phyloP scores from a whole-genome alignment of 92 coral and sea anemone genomes.

The Phenganax marumi region DNA sequence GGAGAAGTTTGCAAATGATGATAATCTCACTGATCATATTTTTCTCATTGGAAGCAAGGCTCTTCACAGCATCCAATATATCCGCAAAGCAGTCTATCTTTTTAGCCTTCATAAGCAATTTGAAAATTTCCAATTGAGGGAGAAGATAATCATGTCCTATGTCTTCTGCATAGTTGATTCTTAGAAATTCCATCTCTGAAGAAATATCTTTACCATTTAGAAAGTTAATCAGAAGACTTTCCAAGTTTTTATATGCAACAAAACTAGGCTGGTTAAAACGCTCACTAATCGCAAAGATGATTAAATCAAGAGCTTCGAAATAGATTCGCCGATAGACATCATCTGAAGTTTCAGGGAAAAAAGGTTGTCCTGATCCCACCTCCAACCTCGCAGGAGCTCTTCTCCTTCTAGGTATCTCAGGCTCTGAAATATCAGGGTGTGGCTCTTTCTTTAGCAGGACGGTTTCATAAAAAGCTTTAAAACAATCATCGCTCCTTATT shows the following conservation, averaged over 20 bases:
- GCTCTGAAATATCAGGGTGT: conserved; percentile 57
- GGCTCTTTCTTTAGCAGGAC: conserved; percentile 45
- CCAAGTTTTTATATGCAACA: conserved; percentile 52
- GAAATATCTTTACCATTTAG: conserved; percentile 57
- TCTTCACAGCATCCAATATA: conserved; percentile 47
- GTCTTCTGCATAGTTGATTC: conserved; percentile 56
- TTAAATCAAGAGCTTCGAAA: conserved; percentile 65
- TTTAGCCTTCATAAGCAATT: conserved; percentile 53
- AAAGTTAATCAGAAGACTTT: conserved; percentile 58
- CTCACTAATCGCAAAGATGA: conserved; percentile 60
- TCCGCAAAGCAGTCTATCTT: conserved; percentile 54
- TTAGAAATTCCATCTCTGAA: conserved; percentile 54
- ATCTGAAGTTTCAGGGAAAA: conserved; percentile 62
- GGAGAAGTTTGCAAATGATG: conserved; percentile 55
- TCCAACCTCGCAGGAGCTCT: conserved; percentile 61
- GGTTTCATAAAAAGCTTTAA: conserved; percentile 53
- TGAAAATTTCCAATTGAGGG: conserved; percentile 57
- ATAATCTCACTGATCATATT: conserved; percentile 60
- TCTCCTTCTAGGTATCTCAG: conserved; percentile 58
- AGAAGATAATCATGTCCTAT: conserved; percentile 42
- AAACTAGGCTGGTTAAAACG: conserved; percentile 72
- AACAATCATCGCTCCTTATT: conserved; percentile 51
- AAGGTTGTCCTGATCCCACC: conserved; percentile 58
- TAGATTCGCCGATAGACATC: conserved; percentile 61
- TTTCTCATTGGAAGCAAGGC: conserved; percentile 58